A percentile compares a stretch with the other conserved stretches of the same genome.
These are phyloP conservation scores for Dendrolimus houi DNA, from an alignment of 2,888 invertebrate species.

Conservation along the genomic window DNA sequence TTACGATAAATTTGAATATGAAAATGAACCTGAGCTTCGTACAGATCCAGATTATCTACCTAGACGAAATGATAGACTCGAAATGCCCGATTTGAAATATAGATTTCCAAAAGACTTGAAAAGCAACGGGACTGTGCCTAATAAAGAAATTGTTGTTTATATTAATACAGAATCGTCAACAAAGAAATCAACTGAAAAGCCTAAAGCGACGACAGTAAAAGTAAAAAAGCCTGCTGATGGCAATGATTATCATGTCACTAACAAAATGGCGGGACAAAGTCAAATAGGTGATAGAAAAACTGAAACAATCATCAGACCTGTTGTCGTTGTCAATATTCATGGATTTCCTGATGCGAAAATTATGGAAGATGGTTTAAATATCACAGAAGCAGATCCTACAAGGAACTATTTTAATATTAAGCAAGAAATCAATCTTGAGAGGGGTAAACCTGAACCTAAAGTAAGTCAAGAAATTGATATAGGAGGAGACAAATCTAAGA, in stretches of 20 bases:
- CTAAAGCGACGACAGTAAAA: conserved; percentile 27
- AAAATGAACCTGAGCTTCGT: conserved; percentile 44
- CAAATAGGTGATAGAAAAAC: conserved; percentile 66
- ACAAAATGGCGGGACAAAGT: conserved; percentile 60
- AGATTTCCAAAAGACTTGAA: conserved; percentile 52
- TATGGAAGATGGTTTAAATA: conserved; percentile 13
- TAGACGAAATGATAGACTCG: conserved; percentile 60
- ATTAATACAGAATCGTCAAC: conserved; percentile 14
- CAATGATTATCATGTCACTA: conserved; percentile 32
- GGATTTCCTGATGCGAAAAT: conserved; percentile 25
- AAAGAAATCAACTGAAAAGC: conserved; percentile 36
- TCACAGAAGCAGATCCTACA: conserved; percentile 26
- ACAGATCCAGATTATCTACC: conserved; percentile 53
- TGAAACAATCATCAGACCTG: conserved; percentile 65
- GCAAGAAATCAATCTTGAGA: conserved; percentile 60
- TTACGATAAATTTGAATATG: conserved; percentile 42
- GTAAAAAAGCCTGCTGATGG: conserved; percentile 28
- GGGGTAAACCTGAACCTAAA: conserved; percentile 17
- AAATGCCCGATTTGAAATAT: conserved; percentile 57
- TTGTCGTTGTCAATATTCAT: conserved; percentile 63
- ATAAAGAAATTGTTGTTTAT: neutral
- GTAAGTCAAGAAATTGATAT: neutral
- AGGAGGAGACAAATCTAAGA: neutral
- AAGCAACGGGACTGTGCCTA: conserved; percentile 20
- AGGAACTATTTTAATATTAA: conserved; percentile 64